Conservation (phyloP, 2,797 vertebrate genomes). For the Catharus ustulatus region DNA sequence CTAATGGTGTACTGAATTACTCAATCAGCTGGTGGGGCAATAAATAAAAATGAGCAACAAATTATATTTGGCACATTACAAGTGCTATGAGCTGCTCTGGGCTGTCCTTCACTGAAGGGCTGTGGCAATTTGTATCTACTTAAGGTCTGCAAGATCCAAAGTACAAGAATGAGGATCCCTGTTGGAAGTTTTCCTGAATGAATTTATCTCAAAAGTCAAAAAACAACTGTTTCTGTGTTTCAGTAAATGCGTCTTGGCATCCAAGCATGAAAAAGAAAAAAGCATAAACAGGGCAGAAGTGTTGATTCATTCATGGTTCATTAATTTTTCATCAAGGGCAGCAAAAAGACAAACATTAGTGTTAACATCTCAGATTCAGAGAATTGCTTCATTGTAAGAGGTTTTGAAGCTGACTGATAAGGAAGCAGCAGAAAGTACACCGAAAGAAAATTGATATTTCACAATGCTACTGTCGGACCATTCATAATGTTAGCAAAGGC, state of each 20-base stretch:
- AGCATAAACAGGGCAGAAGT: not conserved
- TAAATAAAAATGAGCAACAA: not conserved
- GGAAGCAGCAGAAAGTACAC: not conserved
- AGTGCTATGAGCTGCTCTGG: not conserved
- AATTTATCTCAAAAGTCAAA: not conserved
- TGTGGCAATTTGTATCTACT: not conserved
- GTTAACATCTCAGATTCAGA: not conserved
- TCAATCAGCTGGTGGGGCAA: not conserved
- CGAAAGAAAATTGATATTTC: not conserved
- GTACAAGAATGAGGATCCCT: not conserved
- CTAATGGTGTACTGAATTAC: not conserved
- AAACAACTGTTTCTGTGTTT: not conserved
- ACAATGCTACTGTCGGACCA: not conserved
- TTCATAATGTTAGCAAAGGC: not conserved
- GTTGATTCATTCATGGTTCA: constrained; percentile 24
- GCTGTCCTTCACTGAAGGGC: not conserved
- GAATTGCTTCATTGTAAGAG: not conserved
- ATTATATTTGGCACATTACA: not conserved
- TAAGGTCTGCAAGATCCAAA: not conserved
- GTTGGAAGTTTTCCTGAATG: not conserved
- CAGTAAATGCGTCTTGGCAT: not conserved
- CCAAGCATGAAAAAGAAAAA: not conserved
- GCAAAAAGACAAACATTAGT: constrained; percentile 33
- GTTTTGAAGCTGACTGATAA: constrained; percentile 1
- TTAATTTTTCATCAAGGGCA: constrained; percentile 44